A percentile compares a stretch with the other conserved stretches of the same genome.
These are phyloP conservation scores for Pterois miles DNA, from an alignment of 2,797 vertebrate species.

Conservation along the genomic window DNA sequence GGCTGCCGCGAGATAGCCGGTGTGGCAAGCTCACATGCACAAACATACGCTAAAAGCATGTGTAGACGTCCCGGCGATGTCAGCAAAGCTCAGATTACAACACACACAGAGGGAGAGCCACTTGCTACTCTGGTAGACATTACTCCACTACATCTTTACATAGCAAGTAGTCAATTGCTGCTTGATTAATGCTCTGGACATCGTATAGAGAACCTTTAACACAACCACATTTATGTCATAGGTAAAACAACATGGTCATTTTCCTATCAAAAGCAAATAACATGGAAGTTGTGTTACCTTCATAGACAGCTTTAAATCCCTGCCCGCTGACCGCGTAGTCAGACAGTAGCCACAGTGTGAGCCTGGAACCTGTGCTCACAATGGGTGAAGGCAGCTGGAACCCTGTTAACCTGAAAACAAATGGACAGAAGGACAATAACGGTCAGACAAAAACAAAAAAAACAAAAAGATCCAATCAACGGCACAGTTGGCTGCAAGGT, in stretches of 20 bases:
- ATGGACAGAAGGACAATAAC: constrained; percentile 62
- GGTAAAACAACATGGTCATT: not conserved
- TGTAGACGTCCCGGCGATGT: no score
- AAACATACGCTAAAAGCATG: no score
- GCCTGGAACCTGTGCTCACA: constrained; percentile 90
- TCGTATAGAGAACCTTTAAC: not conserved
- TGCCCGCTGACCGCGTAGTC: constrained; percentile 98
- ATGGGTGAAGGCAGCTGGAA: constrained; percentile 97
- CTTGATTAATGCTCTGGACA: no score
- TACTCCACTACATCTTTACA: no score
- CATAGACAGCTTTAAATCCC: constrained; percentile 94
- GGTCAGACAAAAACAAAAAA: constrained; percentile 37
- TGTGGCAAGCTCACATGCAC: no score
- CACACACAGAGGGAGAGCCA: no score
- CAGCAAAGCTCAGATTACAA: no score
- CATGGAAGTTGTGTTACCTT: constrained; percentile 85
- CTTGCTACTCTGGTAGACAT: no score
- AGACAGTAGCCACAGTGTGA: constrained; percentile 94
- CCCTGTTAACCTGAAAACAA: constrained; percentile 92
- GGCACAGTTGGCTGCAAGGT: constrained; percentile 53
- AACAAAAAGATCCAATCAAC: constrained; percentile 49
- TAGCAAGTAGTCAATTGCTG: no score
- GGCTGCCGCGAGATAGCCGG: no score
- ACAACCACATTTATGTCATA: not conserved
- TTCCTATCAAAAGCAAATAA: not conserved